Evolutionary conservation across 2,888 invertebrate genomes (phyloP).

Genomic region (Helicoverpa assulta): DNA sequence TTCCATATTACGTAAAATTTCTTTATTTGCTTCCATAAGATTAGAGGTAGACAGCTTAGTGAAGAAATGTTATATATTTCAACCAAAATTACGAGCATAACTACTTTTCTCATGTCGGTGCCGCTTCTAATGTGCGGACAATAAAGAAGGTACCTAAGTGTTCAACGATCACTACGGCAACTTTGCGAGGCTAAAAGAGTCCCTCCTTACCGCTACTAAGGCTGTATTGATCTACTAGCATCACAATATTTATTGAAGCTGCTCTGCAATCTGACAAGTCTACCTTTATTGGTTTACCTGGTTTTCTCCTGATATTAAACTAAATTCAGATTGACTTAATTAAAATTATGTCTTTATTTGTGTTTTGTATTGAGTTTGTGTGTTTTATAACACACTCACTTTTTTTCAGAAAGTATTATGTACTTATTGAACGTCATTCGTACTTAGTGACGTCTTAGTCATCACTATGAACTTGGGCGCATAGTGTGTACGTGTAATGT

Average conservation of each 20-base stretch:
- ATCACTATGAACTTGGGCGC: constrained; percentile 40
- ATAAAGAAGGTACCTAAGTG: neutral
- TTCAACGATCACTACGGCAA: neutral
- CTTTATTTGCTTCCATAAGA: constrained; percentile 20
- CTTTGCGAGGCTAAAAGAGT: neutral
- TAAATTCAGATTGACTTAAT: constrained; percentile 47
- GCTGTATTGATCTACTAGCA: constrained; percentile 5
- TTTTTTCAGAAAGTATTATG: constrained; percentile 63
- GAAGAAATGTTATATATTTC: neutral
- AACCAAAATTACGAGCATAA: neutral
- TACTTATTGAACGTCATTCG: constrained; percentile 69
- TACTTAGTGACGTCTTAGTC: constrained; percentile 65
- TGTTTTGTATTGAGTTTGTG: constrained; percentile 63
- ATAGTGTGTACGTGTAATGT: constrained; percentile 29
- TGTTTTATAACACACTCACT: constrained; percentile 48
- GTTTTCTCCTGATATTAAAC: constrained; percentile 1
- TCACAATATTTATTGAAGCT: constrained; percentile 30
- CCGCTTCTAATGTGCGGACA: neutral
- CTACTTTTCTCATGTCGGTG: neutral
- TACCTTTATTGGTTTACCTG: constrained; percentile 15
- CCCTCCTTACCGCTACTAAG: neutral
- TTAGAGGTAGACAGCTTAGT: constrained; percentile 16
- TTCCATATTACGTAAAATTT: constrained; percentile 17
- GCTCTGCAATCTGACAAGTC: neutral
- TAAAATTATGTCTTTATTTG: constrained; percentile 53